Evolutionary conservation across 2,113 vertebrate genomes (phyloP), one percentile per base, ranked within the genome.

Genomic region (Bos indicus): DNA sequence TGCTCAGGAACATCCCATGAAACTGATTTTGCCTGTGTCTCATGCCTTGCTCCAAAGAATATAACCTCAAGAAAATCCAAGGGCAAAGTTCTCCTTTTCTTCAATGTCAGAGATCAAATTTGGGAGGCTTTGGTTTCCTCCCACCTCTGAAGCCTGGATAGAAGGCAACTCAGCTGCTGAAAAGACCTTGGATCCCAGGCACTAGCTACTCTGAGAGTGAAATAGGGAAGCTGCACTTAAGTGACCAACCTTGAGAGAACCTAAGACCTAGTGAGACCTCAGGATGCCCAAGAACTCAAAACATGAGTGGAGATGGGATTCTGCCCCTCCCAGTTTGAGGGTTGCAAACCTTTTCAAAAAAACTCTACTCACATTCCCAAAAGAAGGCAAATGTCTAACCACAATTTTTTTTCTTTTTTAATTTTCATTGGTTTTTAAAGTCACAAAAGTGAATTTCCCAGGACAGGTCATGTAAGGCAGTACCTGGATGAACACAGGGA

Each of bases 11-110:
- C n/a, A 40, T 92, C 54, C 28, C 2, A 1, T 14, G n/a, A 59
- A 95, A 90, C 54, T 36, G 82, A 83, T 91, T 95, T 82, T 64
- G 13, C 26, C 7, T 64, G 60, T 48, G 51, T 33, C 64, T 59
- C 52, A 64, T 64, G 82, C 48, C 59, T 26, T 88, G 33, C 30
- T 74, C 83, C 87, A 96, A 88, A 95, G 15, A 88, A 96, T 92
- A 92, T 77, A 90, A 51, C 56, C 60, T 82, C 97, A 91, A 57
- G 84, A 82, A 92, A 97, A 89, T 56, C 25, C 52, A 86, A 46
- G 51, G 33, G 21, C 59, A 82, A 48, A 59, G 28, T 71, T 95
- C 54, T 88, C 57, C 36, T 56, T 95, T 84, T 90, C 91, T 96
- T 87, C 81, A 80, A 54, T 85, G 28, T 51, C 48, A 88, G 28